A percentile compares a stretch with the other conserved stretches of the same genome.
phyloP scores from a whole-genome alignment of 2,888 invertebrate genomes.

The Noctua janthina region DNA sequence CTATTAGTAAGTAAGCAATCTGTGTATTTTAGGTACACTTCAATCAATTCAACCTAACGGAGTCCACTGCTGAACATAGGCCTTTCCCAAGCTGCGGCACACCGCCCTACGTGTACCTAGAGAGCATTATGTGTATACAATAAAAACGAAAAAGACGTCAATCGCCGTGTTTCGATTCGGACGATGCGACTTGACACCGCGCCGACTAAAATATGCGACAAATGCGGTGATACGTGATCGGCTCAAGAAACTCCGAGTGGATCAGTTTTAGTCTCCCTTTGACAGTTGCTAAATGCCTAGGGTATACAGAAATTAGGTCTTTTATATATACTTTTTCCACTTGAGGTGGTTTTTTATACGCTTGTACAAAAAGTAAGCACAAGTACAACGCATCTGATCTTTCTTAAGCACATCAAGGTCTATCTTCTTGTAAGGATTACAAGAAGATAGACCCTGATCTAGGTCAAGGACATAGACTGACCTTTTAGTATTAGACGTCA shows the following conservation, averaged over 20 bases:
- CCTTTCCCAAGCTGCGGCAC: neutral
- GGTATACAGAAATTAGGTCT: neutral
- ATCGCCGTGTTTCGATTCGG: neutral
- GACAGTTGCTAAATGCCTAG: neutral
- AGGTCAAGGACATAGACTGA: neutral
- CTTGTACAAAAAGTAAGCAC: neutral
- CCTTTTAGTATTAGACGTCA: neutral
- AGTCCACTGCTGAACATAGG: neutral
- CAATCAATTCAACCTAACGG: neutral
- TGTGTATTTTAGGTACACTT: neutral
- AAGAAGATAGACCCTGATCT: too few relatives aligned
- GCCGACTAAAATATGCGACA: neutral
- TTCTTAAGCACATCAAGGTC: neutral
- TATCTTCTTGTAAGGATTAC: neutral
- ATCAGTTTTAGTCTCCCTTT: neutral
- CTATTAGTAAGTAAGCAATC: conserved; percentile 73
- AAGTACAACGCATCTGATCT: neutral
- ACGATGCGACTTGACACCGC: neutral
- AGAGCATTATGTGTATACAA: neutral
- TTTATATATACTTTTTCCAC: neutral
- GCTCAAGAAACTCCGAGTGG: neutral
- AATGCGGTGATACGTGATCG: neutral
- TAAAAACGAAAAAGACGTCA: neutral
- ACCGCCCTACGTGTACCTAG: neutral
- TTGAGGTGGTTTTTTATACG: neutral